Evolutionary conservation across 2,113 vertebrate species (phyloP).

Genomic region (Tyrannus savana): DNA sequence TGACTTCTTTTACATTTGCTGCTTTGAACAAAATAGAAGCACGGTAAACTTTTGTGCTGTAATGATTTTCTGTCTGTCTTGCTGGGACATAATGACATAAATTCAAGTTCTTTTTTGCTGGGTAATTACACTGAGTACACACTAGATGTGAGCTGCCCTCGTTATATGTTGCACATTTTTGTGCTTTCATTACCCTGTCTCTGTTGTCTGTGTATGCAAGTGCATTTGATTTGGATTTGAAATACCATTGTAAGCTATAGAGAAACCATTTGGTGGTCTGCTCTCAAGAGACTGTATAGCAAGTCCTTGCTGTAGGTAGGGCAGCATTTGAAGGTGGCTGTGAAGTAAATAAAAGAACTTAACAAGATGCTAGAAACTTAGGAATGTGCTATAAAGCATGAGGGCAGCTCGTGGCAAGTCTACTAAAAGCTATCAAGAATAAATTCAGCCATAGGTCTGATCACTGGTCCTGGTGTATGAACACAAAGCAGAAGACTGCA

Average conservation of each 20-base stretch:
- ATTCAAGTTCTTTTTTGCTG: constrained; percentile 41
- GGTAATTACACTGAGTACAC: constrained; percentile 38
- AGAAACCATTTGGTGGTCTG: not conserved
- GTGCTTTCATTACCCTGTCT: not conserved
- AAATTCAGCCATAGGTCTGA: not conserved
- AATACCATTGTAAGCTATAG: not conserved
- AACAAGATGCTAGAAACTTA: not conserved
- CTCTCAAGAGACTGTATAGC: not conserved
- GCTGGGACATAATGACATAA: constrained; percentile 58
- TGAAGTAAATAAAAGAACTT: not conserved
- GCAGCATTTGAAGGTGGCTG: not conserved
- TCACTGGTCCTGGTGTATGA: not conserved
- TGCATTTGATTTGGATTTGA: constrained; percentile 11
- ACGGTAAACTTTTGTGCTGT: not conserved
- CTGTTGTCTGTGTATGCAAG: not conserved
- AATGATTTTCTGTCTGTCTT: constrained; percentile 66
- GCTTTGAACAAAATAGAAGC: constrained; percentile 23
- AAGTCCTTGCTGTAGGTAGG: not conserved
- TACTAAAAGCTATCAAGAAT: not conserved
- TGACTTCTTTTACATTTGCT: constrained; percentile 26
- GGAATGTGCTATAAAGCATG: not conserved
- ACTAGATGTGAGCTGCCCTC: not conserved
- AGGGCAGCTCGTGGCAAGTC: not conserved
- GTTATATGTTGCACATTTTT: not conserved
- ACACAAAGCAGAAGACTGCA: not conserved